A percentile compares a stretch with the other conserved stretches of the same genome.
Evolutionary conservation across 2,797 vertebrate species (phyloP).

Genomic region (Gorsachius magnificus): DNA sequence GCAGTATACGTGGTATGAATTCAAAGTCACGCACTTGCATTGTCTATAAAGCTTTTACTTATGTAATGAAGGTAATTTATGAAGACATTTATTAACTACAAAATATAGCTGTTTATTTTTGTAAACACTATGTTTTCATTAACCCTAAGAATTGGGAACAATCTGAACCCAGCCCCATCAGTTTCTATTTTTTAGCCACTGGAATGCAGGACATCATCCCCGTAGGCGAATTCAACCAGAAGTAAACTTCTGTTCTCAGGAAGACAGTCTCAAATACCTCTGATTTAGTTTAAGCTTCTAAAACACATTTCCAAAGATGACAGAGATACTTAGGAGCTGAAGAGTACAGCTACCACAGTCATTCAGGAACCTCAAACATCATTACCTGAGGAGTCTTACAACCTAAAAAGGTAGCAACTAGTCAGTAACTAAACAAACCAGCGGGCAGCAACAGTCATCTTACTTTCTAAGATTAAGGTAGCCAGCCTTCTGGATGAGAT

Average conservation of each 20-base stretch:
- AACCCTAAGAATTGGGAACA: not conserved
- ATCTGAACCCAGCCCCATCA: not conserved
- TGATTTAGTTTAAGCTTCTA: not conserved
- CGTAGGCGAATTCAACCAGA: not conserved
- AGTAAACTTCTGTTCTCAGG: not conserved
- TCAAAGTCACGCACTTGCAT: not conserved
- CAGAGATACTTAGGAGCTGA: not conserved
- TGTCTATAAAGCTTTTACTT: not conserved
- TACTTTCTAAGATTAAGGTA: constrained; percentile 98
- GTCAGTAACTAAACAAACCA: not conserved
- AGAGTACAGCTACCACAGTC: not conserved
- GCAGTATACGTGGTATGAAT: not conserved
- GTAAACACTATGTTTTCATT: not conserved
- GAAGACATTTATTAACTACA: not conserved
- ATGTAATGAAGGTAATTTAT: not conserved
- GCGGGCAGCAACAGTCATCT: not conserved
- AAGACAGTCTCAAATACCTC: not conserved
- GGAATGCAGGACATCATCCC: not conserved
- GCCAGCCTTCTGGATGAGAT: constrained; percentile 95
- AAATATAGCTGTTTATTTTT: not conserved
- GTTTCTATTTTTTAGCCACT: not conserved
- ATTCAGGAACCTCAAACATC: not conserved
- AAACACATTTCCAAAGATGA: not conserved
- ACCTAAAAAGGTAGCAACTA: not conserved
- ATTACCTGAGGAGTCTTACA: not conserved